Percentiles rank a stretch among this genome's conserved stretches.
These are phyloP conservation scores for Halcyon senegalensis DNA, from an alignment of 2,113 vertebrate species.

Conservation along the genomic window DNA sequence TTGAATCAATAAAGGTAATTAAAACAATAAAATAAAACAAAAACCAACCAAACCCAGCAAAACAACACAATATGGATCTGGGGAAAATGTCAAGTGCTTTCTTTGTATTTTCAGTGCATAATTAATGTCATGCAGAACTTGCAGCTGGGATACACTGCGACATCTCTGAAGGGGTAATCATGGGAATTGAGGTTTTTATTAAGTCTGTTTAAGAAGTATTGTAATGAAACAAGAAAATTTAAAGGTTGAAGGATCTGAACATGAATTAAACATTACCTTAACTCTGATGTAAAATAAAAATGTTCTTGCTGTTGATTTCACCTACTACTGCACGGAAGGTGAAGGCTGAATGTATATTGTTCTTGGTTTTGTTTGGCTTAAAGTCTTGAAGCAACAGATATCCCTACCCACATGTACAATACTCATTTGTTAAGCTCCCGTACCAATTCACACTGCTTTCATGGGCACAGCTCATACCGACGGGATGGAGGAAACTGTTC, in stretches of 20 bases:
- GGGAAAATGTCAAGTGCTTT: slow-evolving; percentile 48
- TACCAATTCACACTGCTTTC: background rate
- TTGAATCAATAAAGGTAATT: background rate
- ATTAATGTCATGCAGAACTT: slow-evolving; percentile 46
- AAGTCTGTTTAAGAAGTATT: slow-evolving; percentile 33
- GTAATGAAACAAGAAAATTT: slow-evolving; percentile 44
- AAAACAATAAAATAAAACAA: background rate
- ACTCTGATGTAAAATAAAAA: background rate
- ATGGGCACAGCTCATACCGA: background rate
- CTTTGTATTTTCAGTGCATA: slow-evolving; percentile 50
- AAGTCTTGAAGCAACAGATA: background rate
- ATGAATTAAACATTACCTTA: slow-evolving; percentile 31
- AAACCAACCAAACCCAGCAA: background rate
- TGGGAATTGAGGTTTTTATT: slow-evolving; percentile 42
- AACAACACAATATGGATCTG: slow-evolving; percentile 2
- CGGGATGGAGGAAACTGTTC: background rate
- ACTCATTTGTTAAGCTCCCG: accelerated
- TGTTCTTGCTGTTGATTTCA: background rate
- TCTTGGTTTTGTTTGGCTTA: background rate
- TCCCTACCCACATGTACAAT: background rate
- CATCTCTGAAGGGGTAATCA: slow-evolving; percentile 48
- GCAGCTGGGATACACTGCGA: slow-evolving; percentile 46
- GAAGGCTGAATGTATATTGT: background rate
- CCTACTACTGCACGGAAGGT: background rate
- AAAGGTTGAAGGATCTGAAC: background rate